Percentiles rank a stretch among this genome's conserved stretches.
Conservation (phyloP, 2,797 vertebrate genomes). For the Megaceryle alcyon region DNA sequence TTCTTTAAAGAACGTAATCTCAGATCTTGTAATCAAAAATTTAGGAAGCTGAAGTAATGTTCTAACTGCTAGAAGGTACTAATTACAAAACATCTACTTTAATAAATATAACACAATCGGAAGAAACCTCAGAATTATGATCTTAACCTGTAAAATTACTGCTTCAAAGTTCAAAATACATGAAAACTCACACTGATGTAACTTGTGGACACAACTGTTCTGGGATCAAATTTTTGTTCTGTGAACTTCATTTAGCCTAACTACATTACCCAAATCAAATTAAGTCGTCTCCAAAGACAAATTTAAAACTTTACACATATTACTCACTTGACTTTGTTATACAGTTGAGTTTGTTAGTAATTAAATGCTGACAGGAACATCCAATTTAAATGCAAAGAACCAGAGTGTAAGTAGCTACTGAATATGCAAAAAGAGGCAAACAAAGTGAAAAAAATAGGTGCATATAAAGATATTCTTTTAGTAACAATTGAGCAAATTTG, state of each 20-base stretch:
- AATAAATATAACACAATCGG: background rate
- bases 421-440: background rate
- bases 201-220: background rate
- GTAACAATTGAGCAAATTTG: background rate
- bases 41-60: background rate
- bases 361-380: conserved; percentile 13
- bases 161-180: background rate
- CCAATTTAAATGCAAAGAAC: background rate
- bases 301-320: conserved; percentile 29
- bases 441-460: background rate
- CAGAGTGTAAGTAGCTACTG: background rate
- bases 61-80: background rate
- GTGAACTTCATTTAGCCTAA: background rate
- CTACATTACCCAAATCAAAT: background rate
- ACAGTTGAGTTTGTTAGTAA: conserved; percentile 14
- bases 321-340: conserved; percentile 5
- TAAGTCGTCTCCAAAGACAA: conserved; percentile 20
- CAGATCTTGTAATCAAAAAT: background rate
- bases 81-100: background rate
- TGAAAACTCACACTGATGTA: background rate
- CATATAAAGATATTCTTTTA: background rate
- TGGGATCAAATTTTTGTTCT: background rate
- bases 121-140: background rate
- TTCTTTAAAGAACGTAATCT: background rate
- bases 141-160: background rate